Percentiles rank a stretch among this genome's conserved stretches.
phyloP scores from a whole-genome alignment of 2,797 vertebrate species.

The Poecilia picta region DNA sequence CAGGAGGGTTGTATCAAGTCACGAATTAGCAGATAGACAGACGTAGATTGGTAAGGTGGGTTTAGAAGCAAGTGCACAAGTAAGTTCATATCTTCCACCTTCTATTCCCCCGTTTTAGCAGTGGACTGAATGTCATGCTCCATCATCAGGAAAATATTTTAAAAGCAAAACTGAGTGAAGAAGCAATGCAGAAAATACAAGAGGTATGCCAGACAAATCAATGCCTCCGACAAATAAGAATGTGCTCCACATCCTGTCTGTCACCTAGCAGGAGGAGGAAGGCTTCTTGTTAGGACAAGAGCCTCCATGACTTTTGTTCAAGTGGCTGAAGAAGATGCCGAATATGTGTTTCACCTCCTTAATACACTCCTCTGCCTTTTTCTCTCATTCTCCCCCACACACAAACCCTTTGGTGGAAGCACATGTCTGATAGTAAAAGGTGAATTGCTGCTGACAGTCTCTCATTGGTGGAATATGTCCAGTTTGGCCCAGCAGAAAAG shows the following conservation, averaged over 20 bases:
- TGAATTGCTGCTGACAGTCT: constrained; percentile 42
- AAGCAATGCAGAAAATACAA: constrained; percentile 52
- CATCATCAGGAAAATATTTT: constrained; percentile 43
- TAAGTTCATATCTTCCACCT: constrained; percentile 11
- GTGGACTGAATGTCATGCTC: constrained; percentile 36
- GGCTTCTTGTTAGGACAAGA: constrained; percentile 61
- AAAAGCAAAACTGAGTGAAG: constrained; percentile 41
- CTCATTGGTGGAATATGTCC: constrained; percentile 62
- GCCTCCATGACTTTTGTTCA: constrained; percentile 26
- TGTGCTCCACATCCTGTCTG: constrained; percentile 58
- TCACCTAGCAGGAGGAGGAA: constrained; percentile 59
- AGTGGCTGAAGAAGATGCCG: constrained; percentile 32
- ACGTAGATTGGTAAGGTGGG: constrained; percentile 23
- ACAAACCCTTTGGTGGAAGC: constrained; percentile 23
- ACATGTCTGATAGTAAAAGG: constrained; percentile 40
- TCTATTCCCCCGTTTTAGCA: constrained; percentile 13
- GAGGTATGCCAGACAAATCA: constrained; percentile 50
- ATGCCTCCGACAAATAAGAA: constrained; percentile 59
- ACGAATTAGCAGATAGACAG: constrained; percentile 42
- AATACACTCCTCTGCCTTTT: background rate
- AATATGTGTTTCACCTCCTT: constrained; percentile 37
- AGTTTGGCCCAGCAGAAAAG: constrained; percentile 25
- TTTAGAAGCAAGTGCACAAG: constrained; percentile 16
- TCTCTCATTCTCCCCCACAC: constrained; percentile 2
- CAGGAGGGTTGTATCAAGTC: constrained; percentile 29